Base-by-base conservation (phyloP, 2,113 vertebrate species). In the Chaenogobius annularis region DNA sequence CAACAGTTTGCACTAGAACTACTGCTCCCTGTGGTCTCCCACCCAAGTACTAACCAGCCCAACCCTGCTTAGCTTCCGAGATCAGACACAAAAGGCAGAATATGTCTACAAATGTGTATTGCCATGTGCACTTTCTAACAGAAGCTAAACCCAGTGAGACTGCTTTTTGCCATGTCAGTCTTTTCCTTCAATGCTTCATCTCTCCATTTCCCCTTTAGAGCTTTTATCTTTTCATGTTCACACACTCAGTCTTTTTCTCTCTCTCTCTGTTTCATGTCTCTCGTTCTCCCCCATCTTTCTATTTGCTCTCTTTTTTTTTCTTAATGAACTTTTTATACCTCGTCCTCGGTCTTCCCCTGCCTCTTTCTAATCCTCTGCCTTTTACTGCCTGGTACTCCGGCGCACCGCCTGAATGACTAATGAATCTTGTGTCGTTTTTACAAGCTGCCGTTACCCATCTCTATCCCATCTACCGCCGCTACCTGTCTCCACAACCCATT, bases 341-440 rank as follows among this genome's bases (percentile, higher is more conserved):
- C 75, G 43, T 20, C 19, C 20, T 56, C 58, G 19, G 73, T 72
- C 68, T 85, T 77, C 74, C 64, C 72, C 40, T 71, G 59, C 37
- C 37, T 54, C 58, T 17, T 4, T 46, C 14, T n/a, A 58, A 56
- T 26, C n/a, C 40, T 47, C 54, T 77, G 72, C 62, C 67, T 66
- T 77, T 86, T 78, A 81, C 86, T 70, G 80, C 40, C 14, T 75
- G 62, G 43, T 62, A 86, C 83, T 85, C 73, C 79, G 64, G 68
- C 70, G 75, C 83, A 66, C 77, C 17, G 40, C 78, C 69, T 84
- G 88, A 90, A 87, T 87, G 61, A 73, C 68, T 83, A 85, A 90
- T 88, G 83, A 84, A 78, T 85, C 85, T 66, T 55, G 62, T 76
- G 82, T 79, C 82, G 61, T 63, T 85, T 89, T 85, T 84, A 83